phyloP scores from a whole-genome alignment of 2,113 vertebrate species.

The Myodes glareolus region DNA sequence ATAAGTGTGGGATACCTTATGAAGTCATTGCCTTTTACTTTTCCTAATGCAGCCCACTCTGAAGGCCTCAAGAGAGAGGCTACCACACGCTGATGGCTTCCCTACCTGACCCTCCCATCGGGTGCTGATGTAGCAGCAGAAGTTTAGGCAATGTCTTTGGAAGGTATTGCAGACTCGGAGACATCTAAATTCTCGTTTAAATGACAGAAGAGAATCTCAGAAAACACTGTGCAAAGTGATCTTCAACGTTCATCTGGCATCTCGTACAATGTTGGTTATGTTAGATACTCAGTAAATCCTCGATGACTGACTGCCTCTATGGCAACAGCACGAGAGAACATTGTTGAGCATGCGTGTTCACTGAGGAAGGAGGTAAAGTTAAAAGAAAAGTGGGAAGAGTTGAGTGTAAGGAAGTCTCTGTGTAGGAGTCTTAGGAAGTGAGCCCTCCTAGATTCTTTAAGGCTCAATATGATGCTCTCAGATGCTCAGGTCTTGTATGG shows the following conservation, averaged over 20 bases:
- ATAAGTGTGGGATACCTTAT: neutral
- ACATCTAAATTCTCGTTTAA: slow-evolving; percentile 39
- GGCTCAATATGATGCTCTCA: neutral
- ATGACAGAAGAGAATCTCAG: neutral
- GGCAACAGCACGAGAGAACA: neutral
- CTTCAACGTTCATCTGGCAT: slow-evolving; percentile 23
- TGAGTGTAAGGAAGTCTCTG: neutral
- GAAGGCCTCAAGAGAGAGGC: neutral
- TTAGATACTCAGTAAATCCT: neutral
- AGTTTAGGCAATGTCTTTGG: neutral
- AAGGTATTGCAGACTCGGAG: neutral
- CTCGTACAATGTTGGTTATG: neutral
- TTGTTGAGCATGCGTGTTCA: neutral
- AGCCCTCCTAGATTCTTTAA: neutral
- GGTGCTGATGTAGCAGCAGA: neutral
- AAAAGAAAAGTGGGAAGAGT: slow-evolving; percentile 1
- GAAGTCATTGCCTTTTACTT: neutral
- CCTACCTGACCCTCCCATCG: neutral
- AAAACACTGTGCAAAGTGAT: neutral
- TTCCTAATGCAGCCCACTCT: neutral
- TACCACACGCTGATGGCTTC: neutral
- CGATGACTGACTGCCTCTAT: neutral
- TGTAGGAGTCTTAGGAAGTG: neutral
- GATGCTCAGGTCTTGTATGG: neutral
- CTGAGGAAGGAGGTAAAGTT: neutral